Evolutionary conservation across 2,797 vertebrate species (phyloP).

Genomic region (Spatula clypeata): DNA sequence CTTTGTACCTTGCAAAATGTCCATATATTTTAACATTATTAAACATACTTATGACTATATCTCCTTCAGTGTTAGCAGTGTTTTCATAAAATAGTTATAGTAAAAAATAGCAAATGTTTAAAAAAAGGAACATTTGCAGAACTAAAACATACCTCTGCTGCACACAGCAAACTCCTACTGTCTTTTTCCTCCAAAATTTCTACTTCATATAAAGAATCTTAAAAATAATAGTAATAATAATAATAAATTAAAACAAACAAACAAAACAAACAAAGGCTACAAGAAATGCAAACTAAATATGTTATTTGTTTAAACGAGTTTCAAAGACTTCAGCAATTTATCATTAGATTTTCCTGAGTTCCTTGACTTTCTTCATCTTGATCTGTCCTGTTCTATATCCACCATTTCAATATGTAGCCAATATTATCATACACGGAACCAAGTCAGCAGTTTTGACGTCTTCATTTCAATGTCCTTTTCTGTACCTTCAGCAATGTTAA

Average conservation of each 20-base stretch:
- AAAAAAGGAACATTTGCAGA: neutral
- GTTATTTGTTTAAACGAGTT: conserved; percentile 72
- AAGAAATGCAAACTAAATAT: conserved; percentile 43
- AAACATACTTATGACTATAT: neutral
- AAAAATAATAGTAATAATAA: neutral
- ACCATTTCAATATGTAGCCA: conserved; percentile 75
- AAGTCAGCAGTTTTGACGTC: conserved; percentile 88
- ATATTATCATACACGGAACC: conserved; percentile 79
- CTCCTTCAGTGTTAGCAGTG: neutral
- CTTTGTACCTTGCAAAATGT: neutral
- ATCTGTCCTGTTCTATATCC: conserved; percentile 73
- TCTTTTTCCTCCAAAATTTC: neutral
- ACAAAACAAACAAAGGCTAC: neutral
- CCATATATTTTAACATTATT: neutral
- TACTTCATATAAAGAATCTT: neutral
- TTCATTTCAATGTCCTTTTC: conserved; percentile 92
- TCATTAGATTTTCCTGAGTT: conserved; percentile 71
- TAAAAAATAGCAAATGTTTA: neutral
- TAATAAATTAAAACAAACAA: neutral
- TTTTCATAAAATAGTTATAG: neutral
- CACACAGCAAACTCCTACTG: neutral
- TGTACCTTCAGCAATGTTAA: conserved; percentile 92
- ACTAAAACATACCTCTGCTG: neutral
- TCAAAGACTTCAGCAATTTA: conserved; percentile 65
- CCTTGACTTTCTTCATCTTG: conserved; percentile 79